Percentiles rank a stretch among this genome's conserved stretches.
These are phyloP conservation scores for Struthio camelus DNA, from an alignment of 2,113 vertebrate species.

Conservation along the genomic window DNA sequence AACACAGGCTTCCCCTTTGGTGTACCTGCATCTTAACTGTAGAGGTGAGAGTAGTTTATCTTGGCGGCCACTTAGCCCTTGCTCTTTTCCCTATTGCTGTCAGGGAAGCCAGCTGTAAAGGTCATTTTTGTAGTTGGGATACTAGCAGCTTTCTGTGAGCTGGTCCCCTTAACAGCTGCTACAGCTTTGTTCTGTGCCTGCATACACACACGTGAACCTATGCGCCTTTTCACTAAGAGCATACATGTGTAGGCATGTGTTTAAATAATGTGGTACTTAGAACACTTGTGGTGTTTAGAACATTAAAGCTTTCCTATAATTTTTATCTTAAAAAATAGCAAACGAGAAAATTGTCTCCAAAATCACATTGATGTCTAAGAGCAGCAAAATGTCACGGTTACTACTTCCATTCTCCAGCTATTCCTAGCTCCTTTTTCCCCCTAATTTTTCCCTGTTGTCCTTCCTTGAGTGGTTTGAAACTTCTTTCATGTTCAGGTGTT, in stretches of 20 bases:
- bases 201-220: too few relatives aligned
- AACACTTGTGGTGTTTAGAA: not conserved
- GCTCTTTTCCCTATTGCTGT: not conserved
- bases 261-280: not conserved
- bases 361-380: not conserved
- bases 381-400: not conserved
- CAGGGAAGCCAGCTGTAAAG: not conserved
- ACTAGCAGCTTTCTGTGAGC: not conserved
- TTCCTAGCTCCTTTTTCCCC: not conserved
- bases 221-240: not conserved
- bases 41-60: not conserved
- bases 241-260: not conserved
- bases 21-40: not conserved
- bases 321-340: not conserved
- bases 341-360: not conserved
- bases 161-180: not conserved
- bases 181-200: not conserved
- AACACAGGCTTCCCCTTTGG: fast-evolving
- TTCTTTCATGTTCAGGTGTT: not conserved
- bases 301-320: not conserved
- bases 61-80: fast-evolving
- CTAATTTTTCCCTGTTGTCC: not conserved
- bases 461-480: not conserved
- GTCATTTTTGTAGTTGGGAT: not conserved
- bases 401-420: not conserved